These are phyloP conservation scores for Hypomesus transpacificus DNA, from an alignment of 2,113 vertebrate genomes.

Conservation along the genomic window DNA sequence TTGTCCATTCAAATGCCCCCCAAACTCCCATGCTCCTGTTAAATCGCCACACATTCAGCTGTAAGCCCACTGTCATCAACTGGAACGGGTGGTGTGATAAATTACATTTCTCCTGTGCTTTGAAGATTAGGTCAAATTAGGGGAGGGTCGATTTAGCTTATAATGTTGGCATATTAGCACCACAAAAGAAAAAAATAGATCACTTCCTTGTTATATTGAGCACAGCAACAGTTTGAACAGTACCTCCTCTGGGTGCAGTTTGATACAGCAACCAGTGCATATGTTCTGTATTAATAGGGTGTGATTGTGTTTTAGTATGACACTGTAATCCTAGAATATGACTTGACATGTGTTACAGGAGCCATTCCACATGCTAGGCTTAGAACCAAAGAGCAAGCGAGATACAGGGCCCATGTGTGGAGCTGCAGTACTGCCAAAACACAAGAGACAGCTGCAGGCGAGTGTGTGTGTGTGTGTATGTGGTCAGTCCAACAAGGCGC, in stretches of 20 bases:
- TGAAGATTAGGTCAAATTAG: too few species aligned
- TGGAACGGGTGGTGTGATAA: not conserved
- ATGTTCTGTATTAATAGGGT: not conserved
- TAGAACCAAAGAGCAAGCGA: not conserved
- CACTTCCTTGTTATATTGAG: too few species aligned
- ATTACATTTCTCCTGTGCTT: too few species aligned
- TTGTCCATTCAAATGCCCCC: not conserved
- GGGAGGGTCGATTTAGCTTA: too few species aligned
- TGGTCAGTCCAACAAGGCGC: not conserved
- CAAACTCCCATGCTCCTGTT: not conserved
- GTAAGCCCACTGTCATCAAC: not conserved
- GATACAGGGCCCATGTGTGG: not conserved
- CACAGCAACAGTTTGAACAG: too few species aligned
- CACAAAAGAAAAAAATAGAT: too few species aligned
- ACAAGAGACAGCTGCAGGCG: not conserved
- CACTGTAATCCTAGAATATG: slow-evolving; percentile 12
- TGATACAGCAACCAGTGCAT: too few species aligned
- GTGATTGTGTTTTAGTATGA: not conserved
- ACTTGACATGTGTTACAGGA: slow-evolving; percentile 1
- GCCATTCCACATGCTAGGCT: slow-evolving; percentile 9
- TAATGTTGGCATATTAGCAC: too few species aligned
- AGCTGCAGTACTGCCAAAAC: not conserved
- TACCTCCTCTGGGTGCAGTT: too few species aligned
- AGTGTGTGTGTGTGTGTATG: slow-evolving; percentile 7
- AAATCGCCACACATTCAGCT: not conserved